Conservation (phyloP, 2,113 vertebrate species). For the Gadus macrocephalus region DNA sequence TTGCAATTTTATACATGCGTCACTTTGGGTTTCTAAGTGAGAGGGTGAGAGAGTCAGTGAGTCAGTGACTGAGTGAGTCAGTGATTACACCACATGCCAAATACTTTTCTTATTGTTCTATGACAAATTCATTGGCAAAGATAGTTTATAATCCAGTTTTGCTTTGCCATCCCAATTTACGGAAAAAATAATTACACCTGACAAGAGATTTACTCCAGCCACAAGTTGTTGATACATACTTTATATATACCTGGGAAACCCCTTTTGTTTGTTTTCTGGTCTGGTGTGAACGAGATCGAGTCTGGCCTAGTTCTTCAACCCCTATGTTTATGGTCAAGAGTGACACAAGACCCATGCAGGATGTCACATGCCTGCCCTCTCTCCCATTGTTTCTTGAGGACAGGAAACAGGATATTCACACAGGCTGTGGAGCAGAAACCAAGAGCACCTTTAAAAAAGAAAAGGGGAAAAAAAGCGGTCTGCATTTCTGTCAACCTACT, state of each 20-base stretch:
- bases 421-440: conserved; percentile 26
- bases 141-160: conserved; percentile 12
- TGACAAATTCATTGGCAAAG: conserved; percentile 16
- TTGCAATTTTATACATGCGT: conserved; percentile 38
- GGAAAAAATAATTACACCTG: neutral
- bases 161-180: neutral
- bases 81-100: conserved; percentile 37
- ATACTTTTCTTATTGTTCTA: conserved; percentile 28
- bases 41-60: neutral
- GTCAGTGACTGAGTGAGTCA: conserved; percentile 37
- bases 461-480: neutral
- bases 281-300: neutral
- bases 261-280: neutral
- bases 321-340: conserved; percentile 18
- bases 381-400: conserved; percentile 57
- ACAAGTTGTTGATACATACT: neutral
- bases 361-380: conserved; percentile 40
- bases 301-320: neutral
- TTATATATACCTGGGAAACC: neutral
- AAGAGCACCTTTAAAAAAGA: neutral
- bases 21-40: conserved; percentile 2
- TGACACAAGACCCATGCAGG: conserved; percentile 48
- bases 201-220: neutral
- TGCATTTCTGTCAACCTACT: neutral
- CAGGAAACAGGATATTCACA: conserved; percentile 68